phyloP scores from a whole-genome alignment of 2,113 vertebrate species.

The human (Homo sapiens) region GRCh38 chrX:74288001-74288500 shows the following conservation, averaged over 20 bases:
- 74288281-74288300: background rate
- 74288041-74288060: background rate
- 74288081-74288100: background rate
- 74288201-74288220: background rate
- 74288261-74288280: background rate
- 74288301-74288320: background rate
- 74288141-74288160: background rate
- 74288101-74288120: background rate
- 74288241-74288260: constrained; percentile 3
- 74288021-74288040: background rate
- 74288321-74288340: background rate
- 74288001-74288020: background rate
- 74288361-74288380: background rate
- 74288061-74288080: background rate
- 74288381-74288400: background rate
- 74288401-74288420: constrained; percentile 18
- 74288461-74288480: background rate
- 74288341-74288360: background rate
- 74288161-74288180: background rate
- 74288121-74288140: constrained; percentile 16
- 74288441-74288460: background rate
- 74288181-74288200: background rate
- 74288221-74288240: background rate
- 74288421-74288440: background rate
- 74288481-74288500: background rate